phyloP scores from a whole-genome alignment of 2,797 vertebrate genomes.

The Melanogrammus aeglefinus region DNA sequence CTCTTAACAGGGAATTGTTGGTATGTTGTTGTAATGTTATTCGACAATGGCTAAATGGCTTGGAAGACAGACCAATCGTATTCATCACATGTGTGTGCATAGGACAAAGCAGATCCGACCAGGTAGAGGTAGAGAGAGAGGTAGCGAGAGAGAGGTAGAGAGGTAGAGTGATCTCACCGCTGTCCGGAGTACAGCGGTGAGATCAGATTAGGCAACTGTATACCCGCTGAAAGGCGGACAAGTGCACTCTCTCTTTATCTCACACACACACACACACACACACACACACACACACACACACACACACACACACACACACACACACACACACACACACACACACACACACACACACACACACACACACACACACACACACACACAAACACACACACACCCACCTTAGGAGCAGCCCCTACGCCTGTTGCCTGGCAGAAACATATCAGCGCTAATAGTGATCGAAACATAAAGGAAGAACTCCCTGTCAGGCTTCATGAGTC shows the following conservation, averaged over 20 bases:
- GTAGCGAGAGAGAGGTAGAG: background rate
- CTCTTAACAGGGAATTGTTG: background rate
- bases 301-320: background rate
- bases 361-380: no score
- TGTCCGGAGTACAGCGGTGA: constrained; percentile 43
- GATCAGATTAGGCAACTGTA: constrained; percentile 49
- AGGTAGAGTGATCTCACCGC: no score
- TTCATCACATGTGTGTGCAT: constrained; percentile 28
- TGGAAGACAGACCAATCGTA: background rate
- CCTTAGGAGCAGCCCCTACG: constrained; percentile 55
- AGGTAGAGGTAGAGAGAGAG: constrained; percentile 3
- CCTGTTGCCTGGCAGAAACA: constrained; percentile 57
- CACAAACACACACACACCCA: constrained; percentile 46
- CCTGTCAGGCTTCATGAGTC: no score
- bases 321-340: background rate
- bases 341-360: constrained; percentile 50
- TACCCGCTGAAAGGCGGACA: background rate
- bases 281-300: constrained; percentile 28
- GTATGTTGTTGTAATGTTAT: background rate
- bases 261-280: background rate
- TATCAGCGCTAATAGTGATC: background rate
- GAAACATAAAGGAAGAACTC: no score
- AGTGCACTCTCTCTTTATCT: background rate
- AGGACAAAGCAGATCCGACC: constrained; percentile 43
- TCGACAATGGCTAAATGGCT: background rate